Base-by-base conservation (phyloP, 2,113 vertebrate species). In the Cololabis saira region DNA sequence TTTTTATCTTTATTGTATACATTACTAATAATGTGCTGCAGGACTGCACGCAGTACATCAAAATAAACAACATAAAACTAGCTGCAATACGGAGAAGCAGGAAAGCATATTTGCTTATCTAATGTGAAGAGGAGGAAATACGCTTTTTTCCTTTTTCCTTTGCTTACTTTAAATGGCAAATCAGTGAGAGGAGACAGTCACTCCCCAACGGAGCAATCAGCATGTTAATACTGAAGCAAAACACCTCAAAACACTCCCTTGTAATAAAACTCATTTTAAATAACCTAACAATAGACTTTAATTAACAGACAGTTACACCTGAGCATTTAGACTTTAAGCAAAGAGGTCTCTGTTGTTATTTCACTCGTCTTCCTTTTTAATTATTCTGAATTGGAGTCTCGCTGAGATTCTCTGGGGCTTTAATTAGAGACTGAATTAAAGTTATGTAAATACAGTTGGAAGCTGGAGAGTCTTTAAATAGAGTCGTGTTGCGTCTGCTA, bases 351-450 rank as follows among this genome's bases (percentile, higher is more conserved):
- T 61, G 74, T 73, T 87, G 84, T 86, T 84, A 51, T 87, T 80
- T 67, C 48, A 64, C 76, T 83, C 74, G 80, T 88, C 80, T 89
- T 80, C 61, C 76, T 63, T 63, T 82, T 85, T 90, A 91, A 93
- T 92, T 90, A 92, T 91, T 90, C 80, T 50, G 78, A 87, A 80
- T 85, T 70, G 65, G 58, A 87, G 81, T 71, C 78, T 83, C 21
- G 18, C 72, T 67, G 72, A 76, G 65, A 83, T 75, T 90, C 90
- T 91, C 90, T 51, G 49, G 87, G 88, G 89, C 76, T 91, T 93
- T 91, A 90, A 93, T 93, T 92, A 92, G 87, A 57, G 80, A 84
- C 78, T 82, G 81, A 90, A 91, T 91, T 86, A 89, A 91, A 90
- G 83, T 83, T 88, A 89, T 90, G 89, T 90, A 89, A 90, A 91